Conservation (phyloP, 2,888 invertebrate species). For the Aleiodes alternator region DNA sequence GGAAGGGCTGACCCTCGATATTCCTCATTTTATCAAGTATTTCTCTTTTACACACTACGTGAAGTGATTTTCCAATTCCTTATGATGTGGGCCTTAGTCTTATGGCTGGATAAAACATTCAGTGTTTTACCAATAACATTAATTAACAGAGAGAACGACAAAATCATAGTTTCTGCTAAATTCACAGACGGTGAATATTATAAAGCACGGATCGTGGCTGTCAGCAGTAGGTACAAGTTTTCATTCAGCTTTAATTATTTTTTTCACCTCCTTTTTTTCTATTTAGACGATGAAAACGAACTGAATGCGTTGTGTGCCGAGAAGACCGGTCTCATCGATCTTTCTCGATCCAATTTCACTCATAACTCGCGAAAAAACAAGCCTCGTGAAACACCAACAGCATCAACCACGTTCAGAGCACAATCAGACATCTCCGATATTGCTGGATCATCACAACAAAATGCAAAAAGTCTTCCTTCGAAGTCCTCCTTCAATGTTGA, state of each 20-base stretch:
- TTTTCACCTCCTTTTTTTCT: not conserved
- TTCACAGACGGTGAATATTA: not conserved
- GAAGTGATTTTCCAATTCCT: not conserved
- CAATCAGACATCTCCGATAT: too few species aligned
- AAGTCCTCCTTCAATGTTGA: too few species aligned
- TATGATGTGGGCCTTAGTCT: conserved; percentile 5
- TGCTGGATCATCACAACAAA: too few species aligned
- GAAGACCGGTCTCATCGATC: not conserved
- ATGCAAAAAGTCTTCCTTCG: too few species aligned
- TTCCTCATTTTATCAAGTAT: too few species aligned
- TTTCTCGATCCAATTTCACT: not conserved
- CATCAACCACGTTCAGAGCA: not conserved
- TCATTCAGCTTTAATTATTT: not conserved
- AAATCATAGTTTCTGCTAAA: not conserved
- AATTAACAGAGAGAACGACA: not conserved
- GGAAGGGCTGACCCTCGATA: too few species aligned
- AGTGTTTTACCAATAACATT: not conserved
- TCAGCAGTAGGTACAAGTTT: not conserved
- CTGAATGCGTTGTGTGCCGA: not conserved
- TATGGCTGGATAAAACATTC: not conserved
- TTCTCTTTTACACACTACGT: too few species aligned
- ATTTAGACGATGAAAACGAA: not conserved
- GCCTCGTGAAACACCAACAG: too few species aligned
- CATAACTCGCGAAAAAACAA: not conserved
- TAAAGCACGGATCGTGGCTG: not conserved